A percentile compares a stretch with the other conserved stretches of the same genome.
phyloP scores from a whole-genome alignment of 2,113 vertebrate species.

The Lepisosteus osseus region DNA sequence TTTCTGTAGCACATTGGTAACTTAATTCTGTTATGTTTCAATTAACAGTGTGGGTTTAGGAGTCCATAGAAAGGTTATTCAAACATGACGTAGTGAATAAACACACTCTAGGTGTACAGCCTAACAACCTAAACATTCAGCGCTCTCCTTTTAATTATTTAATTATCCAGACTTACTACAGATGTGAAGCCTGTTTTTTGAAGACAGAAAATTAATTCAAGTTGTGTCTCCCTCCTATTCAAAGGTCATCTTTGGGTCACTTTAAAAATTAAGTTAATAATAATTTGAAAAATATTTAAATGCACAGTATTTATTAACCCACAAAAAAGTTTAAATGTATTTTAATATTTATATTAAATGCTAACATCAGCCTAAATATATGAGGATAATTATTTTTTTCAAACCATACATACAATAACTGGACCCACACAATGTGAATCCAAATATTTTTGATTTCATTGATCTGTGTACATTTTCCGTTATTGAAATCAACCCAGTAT shows the following conservation, averaged over 20 bases:
- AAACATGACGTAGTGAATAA: conserved; percentile 57
- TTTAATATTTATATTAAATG: no score
- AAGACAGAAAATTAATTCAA: conserved; percentile 36
- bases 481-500: no score
- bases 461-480: no score
- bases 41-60: conserved; percentile 66
- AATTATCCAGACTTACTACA: conserved; percentile 40
- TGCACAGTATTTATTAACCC: neutral
- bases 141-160: conserved; percentile 57
- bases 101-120: conserved; percentile 45
- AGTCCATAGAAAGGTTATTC: conserved; percentile 69
- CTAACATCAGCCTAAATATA: no score
- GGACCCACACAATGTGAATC: no score
- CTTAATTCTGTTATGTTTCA: conserved; percentile 68
- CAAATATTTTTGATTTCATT: no score
- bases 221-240: conserved; percentile 28
- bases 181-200: conserved; percentile 44
- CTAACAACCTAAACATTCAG: conserved; percentile 45
- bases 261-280: conserved; percentile 22
- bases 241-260: conserved; percentile 46
- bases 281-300: neutral
- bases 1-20: conserved; percentile 65
- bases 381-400: no score
- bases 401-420: no score
- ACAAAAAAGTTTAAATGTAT: no score